These are phyloP conservation scores for Antennarius maculatus DNA, from an alignment of 2,797 vertebrate species.

Conservation along the genomic window DNA sequence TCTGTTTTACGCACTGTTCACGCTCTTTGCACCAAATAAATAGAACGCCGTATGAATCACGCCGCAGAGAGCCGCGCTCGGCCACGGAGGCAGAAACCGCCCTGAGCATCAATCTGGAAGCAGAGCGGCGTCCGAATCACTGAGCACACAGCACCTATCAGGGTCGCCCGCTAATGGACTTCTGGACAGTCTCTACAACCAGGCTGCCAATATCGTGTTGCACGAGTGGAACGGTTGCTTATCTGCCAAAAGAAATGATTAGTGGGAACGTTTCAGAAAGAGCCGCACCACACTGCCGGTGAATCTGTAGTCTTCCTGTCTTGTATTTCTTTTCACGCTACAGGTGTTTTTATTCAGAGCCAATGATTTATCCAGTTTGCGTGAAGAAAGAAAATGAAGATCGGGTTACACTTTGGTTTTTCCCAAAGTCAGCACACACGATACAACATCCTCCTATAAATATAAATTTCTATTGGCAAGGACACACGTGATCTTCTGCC, in stretches of 20 bases:
- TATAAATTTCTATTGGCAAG: constrained; percentile 71
- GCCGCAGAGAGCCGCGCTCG: constrained; percentile 57
- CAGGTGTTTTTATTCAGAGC: constrained; percentile 22
- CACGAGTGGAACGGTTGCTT: constrained; percentile 30
- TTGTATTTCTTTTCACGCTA: constrained; percentile 20
- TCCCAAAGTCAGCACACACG: constrained; percentile 28
- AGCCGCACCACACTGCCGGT: constrained; percentile 24
- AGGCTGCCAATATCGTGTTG: constrained; percentile 41
- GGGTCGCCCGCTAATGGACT: constrained; percentile 73
- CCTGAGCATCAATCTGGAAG: constrained; percentile 72
- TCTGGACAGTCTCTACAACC: constrained; percentile 53
- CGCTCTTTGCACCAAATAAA: constrained; percentile 79
- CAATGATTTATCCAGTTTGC: constrained; percentile 13
- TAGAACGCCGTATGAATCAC: constrained; percentile 80
- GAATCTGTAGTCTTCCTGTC: constrained; percentile 35
- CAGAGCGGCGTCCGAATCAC: constrained; percentile 68
- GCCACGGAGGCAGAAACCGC: constrained; percentile 60
- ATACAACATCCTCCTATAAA: constrained; percentile 40
- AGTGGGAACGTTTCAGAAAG: constrained; percentile 11
- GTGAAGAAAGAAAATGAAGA: constrained; percentile 18
- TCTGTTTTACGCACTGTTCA: constrained; percentile 77
- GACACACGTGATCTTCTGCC: constrained; percentile 61
- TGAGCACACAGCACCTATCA: constrained; percentile 68
- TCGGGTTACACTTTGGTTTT: constrained; percentile 29
- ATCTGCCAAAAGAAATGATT: constrained; percentile 43